Evolutionary conservation across 2,113 vertebrate species (phyloP).

Genomic region (Eudyptes chrysolophus): DNA sequence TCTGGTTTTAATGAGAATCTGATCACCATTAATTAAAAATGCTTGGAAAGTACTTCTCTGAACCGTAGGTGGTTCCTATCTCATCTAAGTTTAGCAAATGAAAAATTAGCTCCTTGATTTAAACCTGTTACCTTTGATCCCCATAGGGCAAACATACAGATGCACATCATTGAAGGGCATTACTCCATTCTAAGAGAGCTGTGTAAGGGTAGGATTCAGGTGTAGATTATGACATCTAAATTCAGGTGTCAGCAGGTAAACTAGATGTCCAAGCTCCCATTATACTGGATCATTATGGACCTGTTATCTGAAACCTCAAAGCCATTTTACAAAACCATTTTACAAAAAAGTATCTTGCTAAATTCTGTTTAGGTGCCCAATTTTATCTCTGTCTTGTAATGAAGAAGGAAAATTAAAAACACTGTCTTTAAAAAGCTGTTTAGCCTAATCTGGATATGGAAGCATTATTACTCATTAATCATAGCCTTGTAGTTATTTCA

Average conservation of each 20-base stretch:
- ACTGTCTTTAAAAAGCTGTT: background rate
- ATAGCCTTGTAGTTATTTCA: background rate
- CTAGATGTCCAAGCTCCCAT: background rate
- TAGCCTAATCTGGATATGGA: background rate
- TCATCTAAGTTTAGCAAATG: background rate
- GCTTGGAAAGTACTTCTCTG: background rate
- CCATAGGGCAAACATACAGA: background rate
- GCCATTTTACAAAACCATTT: background rate
- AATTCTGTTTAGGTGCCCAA: background rate
- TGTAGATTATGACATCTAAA: background rate
- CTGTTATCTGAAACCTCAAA: background rate
- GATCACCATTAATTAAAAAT: constrained; percentile 42
- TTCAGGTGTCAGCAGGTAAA: background rate
- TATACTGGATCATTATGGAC: background rate
- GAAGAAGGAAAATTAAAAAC: background rate
- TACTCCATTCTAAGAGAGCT: background rate
- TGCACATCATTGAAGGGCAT: background rate
- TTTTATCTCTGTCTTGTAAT: background rate
- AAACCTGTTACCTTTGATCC: background rate
- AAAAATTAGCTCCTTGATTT: constrained; percentile 46
- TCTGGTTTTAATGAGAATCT: constrained; percentile 1
- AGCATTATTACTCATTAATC: background rate
- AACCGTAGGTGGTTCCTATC: background rate
- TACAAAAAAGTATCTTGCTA: background rate
- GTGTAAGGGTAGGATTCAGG: background rate